Base-by-base conservation (phyloP, 2,797 vertebrate species). In the Notolepis coatsorum region DNA sequence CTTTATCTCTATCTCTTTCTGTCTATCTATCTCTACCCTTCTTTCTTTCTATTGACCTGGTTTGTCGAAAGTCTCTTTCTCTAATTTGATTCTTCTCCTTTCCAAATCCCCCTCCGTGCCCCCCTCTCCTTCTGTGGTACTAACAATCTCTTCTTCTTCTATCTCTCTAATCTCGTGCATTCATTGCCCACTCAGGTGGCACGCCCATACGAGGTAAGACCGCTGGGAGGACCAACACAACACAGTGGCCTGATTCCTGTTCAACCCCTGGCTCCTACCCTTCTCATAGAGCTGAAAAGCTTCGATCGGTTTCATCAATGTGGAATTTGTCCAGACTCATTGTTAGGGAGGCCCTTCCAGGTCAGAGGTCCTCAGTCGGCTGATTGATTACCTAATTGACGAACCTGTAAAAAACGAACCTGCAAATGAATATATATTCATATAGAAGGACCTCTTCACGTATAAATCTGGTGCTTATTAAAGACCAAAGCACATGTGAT, bases 121-220 rank as follows among this genome's bases (percentile, higher is more conserved):
- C 37, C 59, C 46, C 55, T 55, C 81, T 73, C 76, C 75, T 84
- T 71, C 70, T 77, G 82, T 85, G 83, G 81, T 85, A 91, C 90
- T 91, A 91, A 91, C 89, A 91, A 79, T 90, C 87, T 91, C 90
- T 90, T 91, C 90, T 91, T 91, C 90, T 91, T 89, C 78, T 91
- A 82, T 88, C 83, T 88, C 90, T 90, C 81, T 91, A 91, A 91
- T 90, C 90, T 90, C 88, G 89, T 91, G 90, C 90, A 91, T 90
- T 91, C 90, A 91, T 91, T 91, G 90, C 89, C 86, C 90, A 91
- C 82, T 90, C 89, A 91, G 90, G 90, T 91, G 90, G 90, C 90
- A 91, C 90, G 85, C 90, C 90, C 85, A 91, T 91, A 89, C 87
- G 90, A 91, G 90, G 90, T 91, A 91, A 91, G 90, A 90, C 79